Conservation (phyloP, 2,797 vertebrate genomes). For the Brachyalestes nurse region DNA sequence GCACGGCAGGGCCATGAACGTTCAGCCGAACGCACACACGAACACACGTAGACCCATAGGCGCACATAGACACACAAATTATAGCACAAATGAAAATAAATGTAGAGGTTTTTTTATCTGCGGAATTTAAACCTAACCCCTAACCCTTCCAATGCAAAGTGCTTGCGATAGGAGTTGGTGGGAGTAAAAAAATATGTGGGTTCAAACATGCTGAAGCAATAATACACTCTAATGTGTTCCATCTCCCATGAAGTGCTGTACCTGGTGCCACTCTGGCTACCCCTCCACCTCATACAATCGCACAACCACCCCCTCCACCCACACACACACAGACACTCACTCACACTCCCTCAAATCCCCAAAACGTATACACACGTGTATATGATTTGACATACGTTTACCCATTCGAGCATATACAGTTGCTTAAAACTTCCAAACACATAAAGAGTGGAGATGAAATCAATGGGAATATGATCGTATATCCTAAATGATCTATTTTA, state of each 20-base stretch:
- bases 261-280: slow-evolving; percentile 80
- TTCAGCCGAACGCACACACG: slow-evolving; percentile 1
- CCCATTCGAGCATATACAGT: slow-evolving; percentile 2
- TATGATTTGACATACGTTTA: slow-evolving; percentile 3
- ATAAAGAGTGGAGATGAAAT: slow-evolving; percentile 7
- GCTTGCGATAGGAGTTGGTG: slow-evolving; percentile 56
- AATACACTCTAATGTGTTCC: slow-evolving; percentile 65
- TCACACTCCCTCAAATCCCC: background rate
- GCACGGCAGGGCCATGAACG: slow-evolving; percentile 43
- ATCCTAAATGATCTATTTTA: slow-evolving; percentile 14
- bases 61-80: slow-evolving; percentile 21
- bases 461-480: background rate
- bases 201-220: slow-evolving; percentile 69
- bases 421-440: background rate
- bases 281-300: slow-evolving; percentile 49
- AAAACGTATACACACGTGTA: slow-evolving; percentile 14
- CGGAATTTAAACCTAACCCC: slow-evolving; percentile 58
- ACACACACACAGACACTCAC: slow-evolving; percentile 30
- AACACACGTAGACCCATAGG: slow-evolving; percentile 15
- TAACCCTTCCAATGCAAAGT: slow-evolving; percentile 51
- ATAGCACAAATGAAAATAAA: slow-evolving; percentile 55
- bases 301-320: slow-evolving; percentile 45
- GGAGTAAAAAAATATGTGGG: slow-evolving; percentile 58
- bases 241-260: slow-evolving; percentile 70
- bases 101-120: slow-evolving; percentile 57